Evolutionary conservation across 2,797 vertebrate genomes (phyloP).

Genomic region (Squalus acanthias): DNA sequence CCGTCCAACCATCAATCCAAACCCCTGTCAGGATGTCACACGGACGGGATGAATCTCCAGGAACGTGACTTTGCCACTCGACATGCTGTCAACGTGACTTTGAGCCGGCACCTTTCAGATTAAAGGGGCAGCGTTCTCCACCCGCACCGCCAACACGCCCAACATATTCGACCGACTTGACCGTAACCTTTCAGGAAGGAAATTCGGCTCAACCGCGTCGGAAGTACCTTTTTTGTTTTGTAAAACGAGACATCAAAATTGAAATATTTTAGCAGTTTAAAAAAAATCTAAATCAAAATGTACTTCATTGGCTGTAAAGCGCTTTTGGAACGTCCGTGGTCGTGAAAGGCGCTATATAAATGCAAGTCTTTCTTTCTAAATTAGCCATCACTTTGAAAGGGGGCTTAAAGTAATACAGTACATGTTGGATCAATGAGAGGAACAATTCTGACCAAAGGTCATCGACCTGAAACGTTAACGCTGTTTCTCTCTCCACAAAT

Average conservation of each 20-base stretch:
- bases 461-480: neutral
- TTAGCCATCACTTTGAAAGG: neutral
- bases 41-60: neutral
- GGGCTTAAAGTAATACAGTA: neutral
- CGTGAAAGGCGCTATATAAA: no score
- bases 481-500: neutral
- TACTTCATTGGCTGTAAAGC: no score
- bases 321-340: no score
- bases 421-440: neutral
- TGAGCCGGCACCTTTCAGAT: neutral
- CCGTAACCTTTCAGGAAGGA: neutral
- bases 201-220: neutral
- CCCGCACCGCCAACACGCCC: neutral
- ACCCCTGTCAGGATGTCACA: neutral
- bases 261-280: neutral
- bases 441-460: neutral
- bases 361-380: neutral
- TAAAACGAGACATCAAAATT: neutral
- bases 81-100: slow-evolving; percentile 30
- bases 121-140: neutral
- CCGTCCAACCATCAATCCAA: neutral
- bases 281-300: no score
- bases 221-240: neutral
- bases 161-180: neutral
- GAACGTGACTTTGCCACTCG: slow-evolving; percentile 32